Evolutionary conservation across 2,888 invertebrate species (phyloP), one percentile per base, ranked within the genome.

Genomic region (Laothoe populi): DNA sequence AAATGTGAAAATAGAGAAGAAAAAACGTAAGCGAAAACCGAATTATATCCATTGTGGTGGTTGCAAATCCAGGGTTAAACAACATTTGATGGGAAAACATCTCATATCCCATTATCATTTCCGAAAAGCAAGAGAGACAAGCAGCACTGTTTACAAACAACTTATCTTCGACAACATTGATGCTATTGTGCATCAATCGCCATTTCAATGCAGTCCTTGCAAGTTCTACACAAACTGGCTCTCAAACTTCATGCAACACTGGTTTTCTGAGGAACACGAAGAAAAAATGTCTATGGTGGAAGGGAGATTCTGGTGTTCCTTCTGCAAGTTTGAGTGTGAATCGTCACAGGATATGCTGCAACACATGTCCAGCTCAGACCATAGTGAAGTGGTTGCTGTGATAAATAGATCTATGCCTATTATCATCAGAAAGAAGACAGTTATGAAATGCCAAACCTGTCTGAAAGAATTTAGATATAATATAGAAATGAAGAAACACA

Each of bases 71-170:
- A 94, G 95, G 67, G 95, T 97, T 46, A 93, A 94, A 63, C 93
- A 94, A 5, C 94, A 95, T 73, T 87, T 96, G 68, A 95, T 97
- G 90, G 97, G 97, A 44, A 97, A 97, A 79, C 97, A 97, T 88
- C 92, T 98, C 64, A 96, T 98, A 72, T 97, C 97, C 0, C 96
- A 96, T 81, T 97, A 96, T 82, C 98, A 98, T 84, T 96, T 96
- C 74, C 94, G 96, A 65, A 96, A 96, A 78, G 95, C 95, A 65
- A 94, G 93, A 64, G 94, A 95, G 59, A 88, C 92, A 49, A 88
- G 93, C 66, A 93, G 94, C 3, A 88, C 89, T 31, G 92, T 94
- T 10, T 93, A 94, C 8, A 94, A 94, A 65, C 91, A 94, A 60
- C 93, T 96, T 76, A 95, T 98, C 60, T 90, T 97, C 38, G 95